phyloP scores from a whole-genome alignment of 2,113 vertebrate species.

The Camelus bactrianus region DNA sequence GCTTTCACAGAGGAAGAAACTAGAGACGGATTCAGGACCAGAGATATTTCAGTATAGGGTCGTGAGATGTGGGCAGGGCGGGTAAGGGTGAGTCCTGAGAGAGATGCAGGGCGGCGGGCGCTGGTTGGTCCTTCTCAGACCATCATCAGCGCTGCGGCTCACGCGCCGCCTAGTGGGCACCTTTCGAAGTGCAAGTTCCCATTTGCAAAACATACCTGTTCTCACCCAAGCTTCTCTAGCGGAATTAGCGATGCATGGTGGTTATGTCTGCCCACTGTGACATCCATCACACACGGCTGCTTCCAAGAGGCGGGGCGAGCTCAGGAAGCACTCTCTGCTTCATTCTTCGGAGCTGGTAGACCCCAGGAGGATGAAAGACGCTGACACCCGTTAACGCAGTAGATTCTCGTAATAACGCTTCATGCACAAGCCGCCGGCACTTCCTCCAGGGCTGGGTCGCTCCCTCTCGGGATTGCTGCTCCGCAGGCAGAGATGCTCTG shows the following conservation, averaged over 20 bases:
- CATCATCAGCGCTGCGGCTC: constrained; percentile 76
- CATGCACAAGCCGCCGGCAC: fast-evolving
- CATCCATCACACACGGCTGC: fast-evolving
- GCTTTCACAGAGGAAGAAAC: neutral
- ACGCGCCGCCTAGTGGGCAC: constrained; percentile 85
- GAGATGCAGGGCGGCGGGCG: too few relatives aligned
- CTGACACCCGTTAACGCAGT: fast-evolving
- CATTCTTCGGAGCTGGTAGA: neutral
- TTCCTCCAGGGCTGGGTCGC: fast-evolving
- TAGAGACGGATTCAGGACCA: neutral
- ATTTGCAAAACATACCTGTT: neutral
- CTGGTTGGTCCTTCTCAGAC: too few relatives aligned
- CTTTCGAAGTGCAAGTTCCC: neutral
- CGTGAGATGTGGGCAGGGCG: fast-evolving
- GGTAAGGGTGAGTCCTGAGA: fast-evolving
- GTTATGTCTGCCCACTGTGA: neutral
- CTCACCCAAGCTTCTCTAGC: too few relatives aligned
- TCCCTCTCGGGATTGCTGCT: too few relatives aligned
- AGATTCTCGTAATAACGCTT: too few relatives aligned
- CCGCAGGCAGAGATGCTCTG: neutral
- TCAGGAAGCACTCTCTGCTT: neutral
- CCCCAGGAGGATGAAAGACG: too few relatives aligned
- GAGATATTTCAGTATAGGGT: neutral
- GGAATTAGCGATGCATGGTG: fast-evolving
- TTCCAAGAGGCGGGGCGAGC: neutral